These are phyloP conservation scores for Enteromius trimaculatus DNA, from an alignment of 2,797 vertebrate genomes.

Conservation along the genomic window DNA sequence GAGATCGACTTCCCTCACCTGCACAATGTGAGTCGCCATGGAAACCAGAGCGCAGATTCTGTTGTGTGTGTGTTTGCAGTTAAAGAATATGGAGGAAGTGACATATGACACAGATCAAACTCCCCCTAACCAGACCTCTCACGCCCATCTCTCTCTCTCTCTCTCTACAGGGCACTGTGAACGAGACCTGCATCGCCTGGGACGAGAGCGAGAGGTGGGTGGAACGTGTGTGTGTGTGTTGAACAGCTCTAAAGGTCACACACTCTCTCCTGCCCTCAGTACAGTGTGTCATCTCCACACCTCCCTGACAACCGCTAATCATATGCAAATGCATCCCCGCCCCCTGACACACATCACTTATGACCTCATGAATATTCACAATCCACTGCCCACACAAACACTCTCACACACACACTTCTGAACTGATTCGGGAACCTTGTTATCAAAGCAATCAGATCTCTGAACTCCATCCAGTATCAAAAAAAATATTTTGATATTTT, in stretches of 20 bases:
- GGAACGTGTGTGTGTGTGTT: constrained; percentile 79
- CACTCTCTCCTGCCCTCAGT: constrained; percentile 41
- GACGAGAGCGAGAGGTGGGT: constrained; percentile 94
- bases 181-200: constrained; percentile 98
- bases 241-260: constrained; percentile 52
- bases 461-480: not conserved
- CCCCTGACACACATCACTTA: constrained; percentile 18
- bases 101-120: constrained; percentile 13
- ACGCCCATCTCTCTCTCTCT: constrained; percentile 53
- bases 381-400: constrained; percentile 12
- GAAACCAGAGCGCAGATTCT: not conserved
- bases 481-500: too few relatives aligned
- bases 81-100: not conserved
- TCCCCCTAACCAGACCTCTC: constrained; percentile 6
- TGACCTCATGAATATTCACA: constrained; percentile 43
- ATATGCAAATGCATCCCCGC: constrained; percentile 15
- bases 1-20: constrained; percentile 97
- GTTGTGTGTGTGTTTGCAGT: not conserved
- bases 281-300: constrained; percentile 46
- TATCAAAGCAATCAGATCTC: not conserved
- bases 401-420: not conserved
- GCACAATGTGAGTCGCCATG: constrained; percentile 87
- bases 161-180: constrained; percentile 87
- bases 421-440: too few relatives aligned
- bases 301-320: constrained; percentile 14